Conservation (phyloP, 2,888 invertebrate genomes). For the Acheta domesticus region DNA sequence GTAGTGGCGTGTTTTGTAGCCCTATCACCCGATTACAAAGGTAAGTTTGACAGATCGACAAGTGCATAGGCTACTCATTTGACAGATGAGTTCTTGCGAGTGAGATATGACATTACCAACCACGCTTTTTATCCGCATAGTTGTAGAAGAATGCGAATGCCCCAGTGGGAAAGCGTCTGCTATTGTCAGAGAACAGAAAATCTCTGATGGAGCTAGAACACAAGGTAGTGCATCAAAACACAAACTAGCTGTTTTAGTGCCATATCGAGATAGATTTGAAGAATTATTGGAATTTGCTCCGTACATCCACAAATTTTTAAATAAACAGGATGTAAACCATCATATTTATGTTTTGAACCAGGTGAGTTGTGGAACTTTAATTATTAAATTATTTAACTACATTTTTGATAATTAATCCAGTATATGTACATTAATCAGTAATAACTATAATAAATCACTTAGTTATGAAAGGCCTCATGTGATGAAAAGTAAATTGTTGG, state of each 20-base stretch:
- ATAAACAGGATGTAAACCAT: constrained; percentile 73
- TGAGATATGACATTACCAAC: too few species aligned
- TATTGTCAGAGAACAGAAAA: not conserved
- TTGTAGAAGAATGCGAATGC: constrained; percentile 41
- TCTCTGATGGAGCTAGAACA: not conserved
- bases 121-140: constrained; percentile 11
- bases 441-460: too few species aligned
- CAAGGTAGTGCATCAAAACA: constrained; percentile 44
- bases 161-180: not conserved
- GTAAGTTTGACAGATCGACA: constrained; percentile 41
- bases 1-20: constrained; percentile 48
- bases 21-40: constrained; percentile 47
- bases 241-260: constrained; percentile 83
- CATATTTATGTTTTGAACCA: constrained; percentile 92
- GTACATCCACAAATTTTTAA: constrained; percentile 79
- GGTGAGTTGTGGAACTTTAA: constrained; percentile 43
- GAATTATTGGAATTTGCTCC: constrained; percentile 92
- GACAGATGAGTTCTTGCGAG: not conserved
- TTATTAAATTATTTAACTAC: too few species aligned
- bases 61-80: constrained; percentile 20
- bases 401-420: too few species aligned
- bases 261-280: constrained; percentile 92
- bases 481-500: too few species aligned
- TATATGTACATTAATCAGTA: too few species aligned
- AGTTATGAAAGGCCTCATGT: too few species aligned